Base-by-base conservation (phyloP, 2,797 vertebrate species). In the Acipenser oxyrinchus region DNA sequence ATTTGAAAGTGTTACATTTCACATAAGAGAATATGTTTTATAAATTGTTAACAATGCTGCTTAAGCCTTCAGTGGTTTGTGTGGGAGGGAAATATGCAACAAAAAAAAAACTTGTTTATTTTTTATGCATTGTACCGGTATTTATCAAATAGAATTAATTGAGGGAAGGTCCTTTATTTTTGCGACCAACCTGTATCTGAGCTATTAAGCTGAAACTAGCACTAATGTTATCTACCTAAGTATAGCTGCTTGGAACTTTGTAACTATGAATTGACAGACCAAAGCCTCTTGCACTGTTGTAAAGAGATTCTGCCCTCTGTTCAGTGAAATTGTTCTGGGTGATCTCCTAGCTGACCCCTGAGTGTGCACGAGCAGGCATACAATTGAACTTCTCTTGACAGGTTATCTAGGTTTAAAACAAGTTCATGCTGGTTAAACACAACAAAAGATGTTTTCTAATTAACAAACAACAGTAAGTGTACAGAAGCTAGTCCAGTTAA, bases 151-250 rank as follows among this genome's bases (percentile, higher is more conserved):
- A 37, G 23, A 37, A 37, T 37, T 37, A 37, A 37, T 37, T 37
- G 23, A 37, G 4, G 23, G 23, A 37, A 37, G 2, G 23, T 37
- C 23, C 23, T 37, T 37, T 37, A 37, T 37, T 37, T 37, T 37
- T 37, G 23, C 23, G 2, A 37, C 2, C 23, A 37, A 37, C 23
- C 23, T 37, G 82, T 79, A 80, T 81, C 81, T 80, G 81, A 81
- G 84, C 74, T 84, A 83, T 86, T 88, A 84, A 78, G 79, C 79
- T 83, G 80, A 80, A 85, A 86, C 81, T 70, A 66, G 71, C 81
- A 81, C 76, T 85, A 81, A 83, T 80, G 79, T 78, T 77, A 74
- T 75, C 70, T 78, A 71, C 69, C 73, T 81, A 77, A 82, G 78
- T 37, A 4, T 37, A 37, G 77, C 69, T 72, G 76, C 83, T 83